phyloP scores from a whole-genome alignment of 2,797 vertebrate genomes.

The Hypotaenidia philippensis region DNA sequence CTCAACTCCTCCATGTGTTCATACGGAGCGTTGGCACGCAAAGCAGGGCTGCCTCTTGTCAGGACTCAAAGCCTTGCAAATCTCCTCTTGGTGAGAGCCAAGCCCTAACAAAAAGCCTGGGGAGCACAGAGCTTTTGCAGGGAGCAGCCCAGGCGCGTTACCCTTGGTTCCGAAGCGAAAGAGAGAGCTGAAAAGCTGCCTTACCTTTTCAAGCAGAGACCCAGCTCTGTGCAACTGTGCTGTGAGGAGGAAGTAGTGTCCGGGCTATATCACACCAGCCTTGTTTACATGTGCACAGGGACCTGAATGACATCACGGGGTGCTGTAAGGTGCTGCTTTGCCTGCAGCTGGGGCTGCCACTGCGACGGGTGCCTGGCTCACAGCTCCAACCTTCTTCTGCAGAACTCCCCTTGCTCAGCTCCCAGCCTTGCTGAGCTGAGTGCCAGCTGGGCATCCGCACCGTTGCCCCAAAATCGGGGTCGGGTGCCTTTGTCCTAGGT shows the following conservation, averaged over 20 bases:
- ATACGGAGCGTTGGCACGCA: background rate
- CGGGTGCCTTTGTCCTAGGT: rapidly evolving
- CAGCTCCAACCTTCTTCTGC: background rate
- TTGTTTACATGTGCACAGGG: constrained; percentile 29
- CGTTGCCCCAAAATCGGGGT: rapidly evolving
- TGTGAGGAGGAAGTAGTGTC: constrained; percentile 71
- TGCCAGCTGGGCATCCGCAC: rapidly evolving
- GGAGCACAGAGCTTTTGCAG: rapidly evolving
- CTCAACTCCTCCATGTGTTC: background rate
- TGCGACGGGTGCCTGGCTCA: rapidly evolving
- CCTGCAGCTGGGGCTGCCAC: background rate
- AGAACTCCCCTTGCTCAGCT: rapidly evolving
- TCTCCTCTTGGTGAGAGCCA: background rate
- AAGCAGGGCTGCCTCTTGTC: background rate
- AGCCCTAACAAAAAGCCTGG: background rate
- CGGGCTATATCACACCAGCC: background rate
- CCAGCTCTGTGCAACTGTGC: background rate
- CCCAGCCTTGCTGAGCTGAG: background rate
- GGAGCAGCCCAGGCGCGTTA: rapidly evolving
- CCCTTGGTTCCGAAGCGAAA: rapidly evolving
- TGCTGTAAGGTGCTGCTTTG: background rate
- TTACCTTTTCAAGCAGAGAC: constrained; percentile 38
- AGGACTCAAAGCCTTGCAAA: background rate
- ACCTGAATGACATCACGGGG: constrained; percentile 17
- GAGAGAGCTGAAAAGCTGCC: background rate